Base-by-base conservation (phyloP, 2,113 vertebrate genomes). In the Epinephelus moara region DNA sequence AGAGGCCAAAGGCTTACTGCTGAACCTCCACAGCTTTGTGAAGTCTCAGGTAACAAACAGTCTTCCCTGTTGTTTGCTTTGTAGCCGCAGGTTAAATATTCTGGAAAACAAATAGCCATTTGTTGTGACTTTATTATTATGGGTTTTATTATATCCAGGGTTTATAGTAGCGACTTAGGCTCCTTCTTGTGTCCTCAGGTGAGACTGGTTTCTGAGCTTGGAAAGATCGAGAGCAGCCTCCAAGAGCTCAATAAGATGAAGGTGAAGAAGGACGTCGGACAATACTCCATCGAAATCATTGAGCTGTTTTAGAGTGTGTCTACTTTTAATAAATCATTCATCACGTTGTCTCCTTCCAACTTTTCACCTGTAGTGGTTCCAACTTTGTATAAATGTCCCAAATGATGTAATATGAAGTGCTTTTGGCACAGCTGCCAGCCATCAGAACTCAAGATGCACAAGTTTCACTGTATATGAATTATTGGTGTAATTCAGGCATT, bases 271-370 rank as follows among this genome's bases (percentile, higher is more conserved):
- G 95, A 94, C 13, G 49, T 81, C 25, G 95, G 94, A 71, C 94
- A 95, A 56, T 99, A 99, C 91, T 97, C 97, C 4, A 98, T 99
- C 69, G 97, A 99, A 96, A 92, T 99, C 53, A 94, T 99, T 67
- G 95, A 99, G 92, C 94, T 99, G 69, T 96, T 98, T 94, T 98
- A 97, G 95, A 89, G 76, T 18, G 12, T 75, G 47, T 85, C 52
- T 60, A 75, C 90, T 91, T 92, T 90, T 93, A 93, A 87, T 92
- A 85, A 91, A 92, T 75, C 77, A 11, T 27, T 84, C 56, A 82
- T 33, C 60, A 53, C 40, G 59, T 76, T 53, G 4, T 75, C 45
- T 74, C 45, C 9, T 75, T 66, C 27, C 42, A 57, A 10, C 11
- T 30, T 84, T 80, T 86, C 19, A 64, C 49, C 14, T 55, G 5